Conservation (phyloP, 2,113 vertebrate genomes). For the Merops nubicus region DNA sequence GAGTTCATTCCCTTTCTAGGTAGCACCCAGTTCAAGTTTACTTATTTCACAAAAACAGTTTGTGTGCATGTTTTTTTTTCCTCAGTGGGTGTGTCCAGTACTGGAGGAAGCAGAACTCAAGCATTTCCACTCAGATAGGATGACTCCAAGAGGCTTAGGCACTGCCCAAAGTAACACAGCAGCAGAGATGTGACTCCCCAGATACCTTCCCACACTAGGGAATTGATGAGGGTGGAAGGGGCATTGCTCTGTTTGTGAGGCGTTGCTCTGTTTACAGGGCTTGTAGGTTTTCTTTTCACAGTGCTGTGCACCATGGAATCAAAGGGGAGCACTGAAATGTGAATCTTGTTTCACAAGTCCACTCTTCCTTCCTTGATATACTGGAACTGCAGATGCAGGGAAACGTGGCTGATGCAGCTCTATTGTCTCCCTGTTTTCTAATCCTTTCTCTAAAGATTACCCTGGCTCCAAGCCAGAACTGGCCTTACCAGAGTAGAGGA, state of each 20-base stretch:
- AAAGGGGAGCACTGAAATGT: neutral
- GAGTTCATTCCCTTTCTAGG: neutral
- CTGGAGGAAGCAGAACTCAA: neutral
- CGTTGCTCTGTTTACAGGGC: neutral
- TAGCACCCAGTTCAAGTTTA: neutral
- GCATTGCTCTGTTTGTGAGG: neutral
- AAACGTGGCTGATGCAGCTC: neutral
- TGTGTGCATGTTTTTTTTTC: neutral
- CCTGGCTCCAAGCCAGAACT: slow-evolving; percentile 1
- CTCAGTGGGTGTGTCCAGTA: neutral
- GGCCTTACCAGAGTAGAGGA: neutral
- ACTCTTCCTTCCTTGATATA: slow-evolving; percentile 14
- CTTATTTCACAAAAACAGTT: neutral
- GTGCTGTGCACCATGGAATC: neutral
- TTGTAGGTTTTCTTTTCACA: neutral
- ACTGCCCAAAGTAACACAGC: neutral
- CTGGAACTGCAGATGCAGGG: neutral
- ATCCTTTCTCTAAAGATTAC: slow-evolving; percentile 7
- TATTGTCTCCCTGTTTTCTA: slow-evolving; percentile 38
- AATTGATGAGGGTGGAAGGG: neutral
- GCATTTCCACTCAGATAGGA: neutral
- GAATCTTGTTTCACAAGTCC: neutral
- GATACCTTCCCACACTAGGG: neutral
- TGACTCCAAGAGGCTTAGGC: neutral
- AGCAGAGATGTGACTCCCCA: neutral